Conservation (phyloP, 2,888 invertebrate genomes). For the Megaustenia siamemsis region DNA sequence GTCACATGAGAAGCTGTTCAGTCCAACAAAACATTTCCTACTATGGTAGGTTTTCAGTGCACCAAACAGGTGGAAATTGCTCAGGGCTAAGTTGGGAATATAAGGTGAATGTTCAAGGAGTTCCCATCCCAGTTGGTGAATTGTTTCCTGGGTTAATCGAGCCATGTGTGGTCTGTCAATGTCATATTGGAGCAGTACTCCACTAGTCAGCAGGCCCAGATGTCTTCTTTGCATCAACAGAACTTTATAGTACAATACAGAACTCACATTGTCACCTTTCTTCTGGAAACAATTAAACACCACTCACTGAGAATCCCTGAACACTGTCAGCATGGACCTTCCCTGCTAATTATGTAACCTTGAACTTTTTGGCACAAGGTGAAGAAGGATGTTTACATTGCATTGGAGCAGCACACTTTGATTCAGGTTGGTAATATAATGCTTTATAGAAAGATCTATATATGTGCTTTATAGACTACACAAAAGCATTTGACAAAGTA, state of each 20-base stretch:
- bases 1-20: too few relatives aligned
- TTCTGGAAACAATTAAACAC: not conserved
- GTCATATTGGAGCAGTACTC: not conserved
- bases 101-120: constrained; percentile 11
- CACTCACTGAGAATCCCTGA: not conserved
- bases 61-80: too few relatives aligned
- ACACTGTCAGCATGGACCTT: not conserved
- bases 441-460: too few relatives aligned
- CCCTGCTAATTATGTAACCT: constrained; percentile 9
- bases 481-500: too few relatives aligned
- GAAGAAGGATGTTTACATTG: constrained; percentile 20
- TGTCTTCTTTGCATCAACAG: not conserved
- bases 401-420: constrained; percentile 13
- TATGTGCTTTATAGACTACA: too few relatives aligned
- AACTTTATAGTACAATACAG: not conserved
- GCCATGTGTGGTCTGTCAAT: constrained; percentile 12
- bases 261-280: constrained; percentile 3
- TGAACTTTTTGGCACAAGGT: not conserved
- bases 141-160: constrained; percentile 10
- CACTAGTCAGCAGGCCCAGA: constrained; percentile 10
- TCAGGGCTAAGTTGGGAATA: constrained; percentile 4
- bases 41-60: too few relatives aligned
- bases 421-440: constrained; percentile 6
- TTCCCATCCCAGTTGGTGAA: not conserved
- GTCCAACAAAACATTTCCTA: too few relatives aligned